Base-by-base conservation (phyloP, 2,797 vertebrate genomes). In the Halcyon leucocephala region DNA sequence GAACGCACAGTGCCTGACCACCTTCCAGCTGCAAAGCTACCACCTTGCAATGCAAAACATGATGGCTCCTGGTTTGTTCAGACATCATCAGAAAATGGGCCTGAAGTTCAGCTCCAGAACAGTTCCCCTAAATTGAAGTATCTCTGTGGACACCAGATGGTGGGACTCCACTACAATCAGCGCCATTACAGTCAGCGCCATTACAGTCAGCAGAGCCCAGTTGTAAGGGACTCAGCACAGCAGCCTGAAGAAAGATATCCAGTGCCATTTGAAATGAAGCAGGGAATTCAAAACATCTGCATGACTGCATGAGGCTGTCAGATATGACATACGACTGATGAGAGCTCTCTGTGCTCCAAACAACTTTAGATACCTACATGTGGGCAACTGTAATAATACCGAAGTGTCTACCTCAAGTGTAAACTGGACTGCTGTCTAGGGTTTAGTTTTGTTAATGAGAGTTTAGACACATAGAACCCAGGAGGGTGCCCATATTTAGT, bases 1-100 rank as follows among this genome's bases (percentile, higher is more conserved):
- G 10, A 25, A 14, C 14, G 21, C 25, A n/a, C 7, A 5, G 54
- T 2, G 1, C 22, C 20, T 11, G 2, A 0, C 17, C 41, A 6
- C 39, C 54, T 37, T 9, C 42, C 67, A 19, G 42, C 33, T 76
- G 33, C 44, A 46, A 44, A 48, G 24, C 35, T 65, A 44, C n/a
- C 44, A 20, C 18, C 54, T 69, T 25, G 6, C n/a, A 26, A 60
- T 65, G 49, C 54, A 35, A 2, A 7, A 4, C 0, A 0, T 7
- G 10, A 33, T 1, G 26, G 25, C 33, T 61, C 19, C 70, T 49
- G 73, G 16, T 39, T 72, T 61, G 33, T 35, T 24, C n/a, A 18
- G 33, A 26, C 26, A 46, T 16, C 20, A 33, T 39, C 49, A 91
- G 41, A 64, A 82, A 46, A 28, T 8, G 2, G 9, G 29, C 18